Conservation (phyloP, 2,888 invertebrate genomes). For the Caradrina clavipalpis region DNA sequence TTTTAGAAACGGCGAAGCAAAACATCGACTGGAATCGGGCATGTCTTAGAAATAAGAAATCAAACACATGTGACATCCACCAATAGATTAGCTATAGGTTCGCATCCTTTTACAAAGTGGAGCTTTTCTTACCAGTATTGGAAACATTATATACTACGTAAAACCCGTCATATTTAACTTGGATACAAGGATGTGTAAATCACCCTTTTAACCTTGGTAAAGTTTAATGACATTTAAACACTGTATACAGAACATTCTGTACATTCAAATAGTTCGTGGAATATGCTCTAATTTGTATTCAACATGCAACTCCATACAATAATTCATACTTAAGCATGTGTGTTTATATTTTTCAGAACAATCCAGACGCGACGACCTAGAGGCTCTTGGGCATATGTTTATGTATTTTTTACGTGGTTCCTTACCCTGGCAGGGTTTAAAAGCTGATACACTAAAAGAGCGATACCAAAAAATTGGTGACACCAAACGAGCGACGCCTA, state of each 20-base stretch:
- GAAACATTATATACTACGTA: not conserved
- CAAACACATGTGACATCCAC: not conserved
- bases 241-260: conserved; percentile 39
- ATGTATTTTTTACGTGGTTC: conserved; percentile 99
- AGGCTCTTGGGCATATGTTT: conserved; percentile 99
- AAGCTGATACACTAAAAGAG: conserved; percentile 99
- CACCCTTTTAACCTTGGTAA: conserved; percentile 52
- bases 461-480: conserved; percentile 99
- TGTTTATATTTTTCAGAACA: conserved; percentile 93
- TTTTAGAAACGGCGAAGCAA: not conserved
- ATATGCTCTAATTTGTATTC: conserved; percentile 59
- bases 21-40: not conserved
- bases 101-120: not conserved
- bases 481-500: conserved; percentile 99
- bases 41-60: not conserved
- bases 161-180: conserved; percentile 27
- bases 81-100: not conserved
- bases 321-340: conserved; percentile 47
- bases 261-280: conserved; percentile 53
- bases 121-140: not conserved
- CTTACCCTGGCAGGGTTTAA: conserved; percentile 99
- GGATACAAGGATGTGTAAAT: conserved; percentile 50
- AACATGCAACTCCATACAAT: conserved; percentile 58
- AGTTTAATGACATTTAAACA: conserved; percentile 56
- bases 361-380: conserved; percentile 99